Percentiles rank a stretch among this genome's conserved stretches.
Conservation (phyloP, 2,888 invertebrate genomes). For the Synergus japonicus region DNA sequence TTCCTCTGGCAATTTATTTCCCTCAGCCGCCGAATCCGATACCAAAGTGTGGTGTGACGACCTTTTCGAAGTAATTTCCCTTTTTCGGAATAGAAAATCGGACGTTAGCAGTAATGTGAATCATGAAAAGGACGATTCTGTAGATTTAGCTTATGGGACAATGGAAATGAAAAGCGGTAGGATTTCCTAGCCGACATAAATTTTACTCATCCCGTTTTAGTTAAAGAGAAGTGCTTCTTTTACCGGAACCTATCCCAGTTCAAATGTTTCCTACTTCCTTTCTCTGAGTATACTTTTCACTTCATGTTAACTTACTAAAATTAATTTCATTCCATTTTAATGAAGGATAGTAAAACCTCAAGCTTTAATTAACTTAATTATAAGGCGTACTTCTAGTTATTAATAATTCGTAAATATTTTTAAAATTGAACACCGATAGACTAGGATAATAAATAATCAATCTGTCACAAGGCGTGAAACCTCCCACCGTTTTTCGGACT, state of each 20-base stretch:
- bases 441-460: too few relatives aligned
- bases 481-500: too few relatives aligned
- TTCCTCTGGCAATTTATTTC: conserved; percentile 31
- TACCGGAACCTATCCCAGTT: not conserved
- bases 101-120: conserved; percentile 2
- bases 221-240: conserved; percentile 10
- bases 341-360: not conserved
- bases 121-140: conserved; percentile 12
- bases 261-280: not conserved
- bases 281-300: not conserved
- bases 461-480: too few relatives aligned
- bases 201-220: conserved; percentile 5
- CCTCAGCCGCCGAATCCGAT: conserved; percentile 5
- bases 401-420: not conserved
- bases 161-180: not conserved
- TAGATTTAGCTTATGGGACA: conserved; percentile 22
- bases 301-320: not conserved
- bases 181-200: not conserved
- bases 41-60: not conserved
- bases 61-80: conserved; percentile 10
- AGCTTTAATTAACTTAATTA: not conserved
- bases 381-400: not conserved
- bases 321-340: not conserved
- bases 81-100: conserved; percentile 26
- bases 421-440: too few relatives aligned